phyloP scores from a whole-genome alignment of 2,797 vertebrate genomes.

The Carcharodon carcharias region DNA sequence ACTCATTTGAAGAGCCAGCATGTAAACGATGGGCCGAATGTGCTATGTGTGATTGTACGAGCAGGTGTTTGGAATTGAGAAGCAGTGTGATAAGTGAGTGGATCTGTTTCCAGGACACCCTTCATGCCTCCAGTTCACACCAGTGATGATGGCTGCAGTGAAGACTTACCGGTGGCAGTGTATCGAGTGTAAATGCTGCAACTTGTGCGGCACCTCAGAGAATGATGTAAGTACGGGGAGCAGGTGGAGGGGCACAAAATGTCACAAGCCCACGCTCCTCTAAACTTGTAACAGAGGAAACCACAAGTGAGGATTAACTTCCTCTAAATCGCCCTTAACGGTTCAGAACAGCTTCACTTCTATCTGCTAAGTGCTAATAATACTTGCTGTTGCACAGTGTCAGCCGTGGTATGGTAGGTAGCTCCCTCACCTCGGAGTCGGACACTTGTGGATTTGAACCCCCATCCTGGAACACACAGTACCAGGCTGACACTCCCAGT shows the following conservation, averaged over 20 bases:
- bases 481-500: too few relatives aligned
- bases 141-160: conserved; percentile 90
- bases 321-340: too few relatives aligned
- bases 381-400: background rate
- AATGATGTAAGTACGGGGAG: conserved; percentile 72
- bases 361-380: background rate
- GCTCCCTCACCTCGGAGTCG: background rate
- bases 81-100: background rate
- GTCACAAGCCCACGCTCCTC: too few relatives aligned
- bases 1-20: conserved; percentile 14
- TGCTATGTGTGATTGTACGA: background rate
- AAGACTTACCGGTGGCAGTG: conserved; percentile 97
- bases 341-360: background rate
- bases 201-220: conserved; percentile 89
- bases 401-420: too few relatives aligned
- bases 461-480: background rate
- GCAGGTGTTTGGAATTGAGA: background rate
- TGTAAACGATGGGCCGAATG: conserved; percentile 4
- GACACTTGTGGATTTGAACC: background rate
- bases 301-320: too few relatives aligned
- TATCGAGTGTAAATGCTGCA: conserved; percentile 97
- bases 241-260: background rate
- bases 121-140: conserved; percentile 92
- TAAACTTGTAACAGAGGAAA: background rate
- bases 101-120: conserved; percentile 69